Evolutionary conservation across 1,140 invertebrate species (phyloP), one percentile per base, ranked within the genome.

Genomic region (Bombus waltoni): DNA sequence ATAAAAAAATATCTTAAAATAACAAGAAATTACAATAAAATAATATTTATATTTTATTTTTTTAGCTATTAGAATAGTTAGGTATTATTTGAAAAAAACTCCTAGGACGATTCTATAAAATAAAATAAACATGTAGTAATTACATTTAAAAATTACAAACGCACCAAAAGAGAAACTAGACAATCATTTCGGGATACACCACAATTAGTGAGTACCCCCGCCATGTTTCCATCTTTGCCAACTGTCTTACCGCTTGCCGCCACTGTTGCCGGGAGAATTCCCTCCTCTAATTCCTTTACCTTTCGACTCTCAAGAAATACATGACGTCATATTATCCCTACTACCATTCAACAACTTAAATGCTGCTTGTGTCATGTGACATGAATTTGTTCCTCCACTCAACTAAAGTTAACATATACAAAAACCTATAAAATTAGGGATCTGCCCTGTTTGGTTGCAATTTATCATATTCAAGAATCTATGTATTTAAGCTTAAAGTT

Each of bases 91-190:
- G 44, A 66, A 32, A 22, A 32, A 22, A 11, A 78, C 5, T 77
- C 11, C 47, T 38, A 28, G 2, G 15, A 9, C 25, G 25, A 74
- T 87, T 47, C 57, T 42, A 74, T 15, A 59, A 65, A 44, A 73
- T 42, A 38, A 42, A 38, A 73, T n/a, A 25, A 65, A 76, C 57
- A 35, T 13, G 44, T 40, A 74, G 68, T 13, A 59, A 15, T 72
- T 25, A 74, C 6, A 57, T 66, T 83, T 15, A 72, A 85, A 18
- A 73, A 70, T 25, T 59, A 72, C 22, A 77, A 80, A 89, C 93
- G 78, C 71, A 95, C 94, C 88, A 95, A 88, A 80, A 94, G 90
- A 9, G 91, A 89, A 85, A 93, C 90, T 57, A 86, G 57, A 62
- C 86, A 91, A 71, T 92, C 87, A 59, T 83, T 83, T 81, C 85